These are phyloP conservation scores for Pseudomyrmex cubaensis DNA, from an alignment of 1,140 invertebrate genomes.

Conservation along the genomic window DNA sequence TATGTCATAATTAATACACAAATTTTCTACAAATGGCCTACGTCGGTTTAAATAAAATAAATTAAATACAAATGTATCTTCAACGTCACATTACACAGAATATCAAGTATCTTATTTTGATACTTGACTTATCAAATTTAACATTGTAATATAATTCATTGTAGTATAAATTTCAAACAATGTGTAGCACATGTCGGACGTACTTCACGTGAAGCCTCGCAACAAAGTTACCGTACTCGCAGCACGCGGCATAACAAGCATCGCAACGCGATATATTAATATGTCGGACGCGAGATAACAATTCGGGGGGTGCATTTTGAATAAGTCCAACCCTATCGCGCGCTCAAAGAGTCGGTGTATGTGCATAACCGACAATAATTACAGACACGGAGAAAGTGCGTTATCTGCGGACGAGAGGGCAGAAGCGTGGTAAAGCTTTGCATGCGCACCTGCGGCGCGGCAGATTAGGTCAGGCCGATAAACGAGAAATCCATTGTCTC, in stretches of 20 bases:
- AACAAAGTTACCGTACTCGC: not conserved
- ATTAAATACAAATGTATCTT: no score
- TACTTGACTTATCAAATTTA: no score
- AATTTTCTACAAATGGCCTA: no score
- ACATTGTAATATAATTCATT: no score
- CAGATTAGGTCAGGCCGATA: conserved; percentile 57
- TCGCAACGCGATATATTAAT: not conserved
- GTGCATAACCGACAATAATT: conserved; percentile 26
- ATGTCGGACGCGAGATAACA: not conserved
- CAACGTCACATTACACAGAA: no score
- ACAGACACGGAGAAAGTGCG: conserved; percentile 54
- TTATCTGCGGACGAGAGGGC: conserved; percentile 46
- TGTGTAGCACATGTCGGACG: no score
- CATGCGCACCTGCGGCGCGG: conserved; percentile 19
- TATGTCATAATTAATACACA: no score
- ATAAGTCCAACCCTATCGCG: not conserved
- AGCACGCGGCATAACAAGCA: no score
- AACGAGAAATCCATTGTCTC: conserved; percentile 60
- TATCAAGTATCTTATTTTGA: not conserved
- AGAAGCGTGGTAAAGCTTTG: conserved; percentile 35
- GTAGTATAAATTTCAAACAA: not conserved
- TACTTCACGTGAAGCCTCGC: not conserved
- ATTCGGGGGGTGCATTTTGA: conserved; percentile 25
- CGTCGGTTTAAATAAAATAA: no score
- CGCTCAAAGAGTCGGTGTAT: not conserved